phyloP scores from a whole-genome alignment of 2,888 invertebrate genomes.

The Trichogramma dendrolimi region DNA sequence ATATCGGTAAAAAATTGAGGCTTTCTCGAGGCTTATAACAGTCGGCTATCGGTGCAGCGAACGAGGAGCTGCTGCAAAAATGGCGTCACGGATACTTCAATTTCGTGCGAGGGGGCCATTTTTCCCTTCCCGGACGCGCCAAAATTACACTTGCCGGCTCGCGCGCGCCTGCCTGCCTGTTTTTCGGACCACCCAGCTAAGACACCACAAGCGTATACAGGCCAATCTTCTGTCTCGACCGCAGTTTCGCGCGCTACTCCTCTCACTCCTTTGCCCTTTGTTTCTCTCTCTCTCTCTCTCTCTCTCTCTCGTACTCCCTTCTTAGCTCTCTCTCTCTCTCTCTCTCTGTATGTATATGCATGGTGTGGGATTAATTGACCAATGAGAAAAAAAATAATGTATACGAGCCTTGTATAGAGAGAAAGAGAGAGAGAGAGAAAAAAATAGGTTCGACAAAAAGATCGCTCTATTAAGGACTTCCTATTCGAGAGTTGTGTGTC shows the following conservation, averaged over 20 bases:
- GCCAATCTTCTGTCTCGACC: conserved; percentile 34
- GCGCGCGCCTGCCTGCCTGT: conserved; percentile 46
- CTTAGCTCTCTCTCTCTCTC: no score
- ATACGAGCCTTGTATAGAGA: not conserved
- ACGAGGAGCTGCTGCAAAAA: no score
- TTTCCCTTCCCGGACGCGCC: conserved; percentile 40
- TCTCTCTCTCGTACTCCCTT: no score
- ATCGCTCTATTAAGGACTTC: no score
- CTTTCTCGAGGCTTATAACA: no score
- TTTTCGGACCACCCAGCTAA: conserved; percentile 45
- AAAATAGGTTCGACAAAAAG: no score
- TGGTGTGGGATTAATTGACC: no score
- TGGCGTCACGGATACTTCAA: conserved; percentile 24
- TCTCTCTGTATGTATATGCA: no score
- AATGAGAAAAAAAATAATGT: not conserved
- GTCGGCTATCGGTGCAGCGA: no score
- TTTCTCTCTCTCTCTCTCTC: not conserved
- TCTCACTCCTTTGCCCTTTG: not conserved
- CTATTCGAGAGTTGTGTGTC: no score
- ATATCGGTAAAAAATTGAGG: no score
- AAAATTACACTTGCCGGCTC: conserved; percentile 42
- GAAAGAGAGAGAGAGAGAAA: no score
- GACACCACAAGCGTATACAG: not conserved
- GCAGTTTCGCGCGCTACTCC: conserved; percentile 41
- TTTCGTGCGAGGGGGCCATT: conserved; percentile 42